Percentiles rank a stretch among this genome's conserved stretches.
These are phyloP conservation scores for Phocides pigmalion DNA, from an alignment of 1,140 invertebrate species.

Conservation along the genomic window DNA sequence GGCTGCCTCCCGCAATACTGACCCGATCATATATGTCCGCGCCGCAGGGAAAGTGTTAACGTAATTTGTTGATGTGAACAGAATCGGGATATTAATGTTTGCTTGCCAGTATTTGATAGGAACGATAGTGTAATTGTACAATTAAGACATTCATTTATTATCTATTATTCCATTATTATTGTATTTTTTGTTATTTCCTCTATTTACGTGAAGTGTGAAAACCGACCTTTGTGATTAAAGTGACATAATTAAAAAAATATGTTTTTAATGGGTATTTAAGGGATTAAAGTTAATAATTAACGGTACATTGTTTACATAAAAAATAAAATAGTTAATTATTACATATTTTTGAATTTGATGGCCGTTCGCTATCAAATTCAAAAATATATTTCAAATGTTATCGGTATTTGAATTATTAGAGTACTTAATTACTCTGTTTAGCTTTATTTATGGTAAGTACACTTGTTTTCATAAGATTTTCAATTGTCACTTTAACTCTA, in stretches of 20 bases:
- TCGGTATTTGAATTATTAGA: too few species aligned
- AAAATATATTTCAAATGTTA: too few species aligned
- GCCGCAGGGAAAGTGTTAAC: too few species aligned
- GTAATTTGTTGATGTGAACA: conserved; percentile 17
- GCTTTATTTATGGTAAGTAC: not conserved
- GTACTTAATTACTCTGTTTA: not conserved
- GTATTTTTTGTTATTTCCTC: conserved; percentile 25
- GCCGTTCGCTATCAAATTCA: too few species aligned
- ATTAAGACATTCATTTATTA: conserved; percentile 17
- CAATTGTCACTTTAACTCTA: not conserved
- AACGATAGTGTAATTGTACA: conserved; percentile 24
- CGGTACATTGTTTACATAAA: not conserved
- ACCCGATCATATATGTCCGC: too few species aligned
- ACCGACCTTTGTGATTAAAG: not conserved
- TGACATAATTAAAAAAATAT: not conserved
- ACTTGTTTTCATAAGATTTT: not conserved
- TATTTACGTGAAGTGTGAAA: conserved; percentile 2
- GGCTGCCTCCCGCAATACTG: too few species aligned
- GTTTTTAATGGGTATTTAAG: not conserved
- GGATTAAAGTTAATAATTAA: too few species aligned
- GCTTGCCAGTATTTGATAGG: conserved; percentile 23
- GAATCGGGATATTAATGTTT: conserved; percentile 10
- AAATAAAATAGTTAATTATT: too few species aligned
- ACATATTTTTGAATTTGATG: too few species aligned
- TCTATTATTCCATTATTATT: not conserved